Percentiles rank a stretch among this genome's conserved stretches.
Evolutionary conservation across 2,113 vertebrate species (phyloP).

Genomic region (Synodontis membranacea): DNA sequence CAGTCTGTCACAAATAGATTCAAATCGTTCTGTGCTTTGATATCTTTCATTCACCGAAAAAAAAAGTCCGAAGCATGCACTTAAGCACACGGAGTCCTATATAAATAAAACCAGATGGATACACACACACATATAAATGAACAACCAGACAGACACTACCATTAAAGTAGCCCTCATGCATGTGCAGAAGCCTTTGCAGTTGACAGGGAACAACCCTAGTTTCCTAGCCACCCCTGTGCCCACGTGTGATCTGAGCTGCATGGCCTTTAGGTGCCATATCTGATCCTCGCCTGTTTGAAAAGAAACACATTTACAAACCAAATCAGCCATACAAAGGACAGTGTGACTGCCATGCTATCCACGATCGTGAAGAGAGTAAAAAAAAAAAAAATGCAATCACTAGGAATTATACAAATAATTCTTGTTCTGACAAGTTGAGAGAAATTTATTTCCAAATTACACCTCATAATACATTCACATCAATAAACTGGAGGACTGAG

Average conservation of each 20-base stretch:
- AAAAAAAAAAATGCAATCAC: neutral
- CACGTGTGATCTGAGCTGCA: conserved; percentile 37
- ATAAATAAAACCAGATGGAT: neutral
- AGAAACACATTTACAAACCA: conserved; percentile 44
- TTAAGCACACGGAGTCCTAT: neutral
- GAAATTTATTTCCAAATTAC: neutral
- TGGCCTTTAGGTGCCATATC: conserved; percentile 32
- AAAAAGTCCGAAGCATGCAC: conserved; percentile 6
- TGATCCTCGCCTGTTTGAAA: conserved; percentile 24
- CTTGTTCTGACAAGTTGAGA: neutral
- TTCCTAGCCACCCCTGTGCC: conserved; percentile 34
- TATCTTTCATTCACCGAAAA: conserved; percentile 15
- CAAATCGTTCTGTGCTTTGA: neutral
- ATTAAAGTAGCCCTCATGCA: conserved; percentile 19
- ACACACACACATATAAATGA: neutral
- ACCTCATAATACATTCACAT: neutral
- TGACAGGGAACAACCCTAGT: conserved; percentile 23
- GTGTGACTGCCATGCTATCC: neutral
- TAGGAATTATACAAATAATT: neutral
- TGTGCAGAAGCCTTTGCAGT: neutral
- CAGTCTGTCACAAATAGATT: neutral
- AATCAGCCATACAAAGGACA: neutral
- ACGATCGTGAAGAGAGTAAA: neutral
- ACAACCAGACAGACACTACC: conserved; percentile 34
- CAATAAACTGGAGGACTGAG: neutral